A percentile compares a stretch with the other conserved stretches of the same genome.
These are phyloP conservation scores for Typhlichthys eigenmanni DNA, from an alignment of 2,797 vertebrate species.

Conservation along the genomic window DNA sequence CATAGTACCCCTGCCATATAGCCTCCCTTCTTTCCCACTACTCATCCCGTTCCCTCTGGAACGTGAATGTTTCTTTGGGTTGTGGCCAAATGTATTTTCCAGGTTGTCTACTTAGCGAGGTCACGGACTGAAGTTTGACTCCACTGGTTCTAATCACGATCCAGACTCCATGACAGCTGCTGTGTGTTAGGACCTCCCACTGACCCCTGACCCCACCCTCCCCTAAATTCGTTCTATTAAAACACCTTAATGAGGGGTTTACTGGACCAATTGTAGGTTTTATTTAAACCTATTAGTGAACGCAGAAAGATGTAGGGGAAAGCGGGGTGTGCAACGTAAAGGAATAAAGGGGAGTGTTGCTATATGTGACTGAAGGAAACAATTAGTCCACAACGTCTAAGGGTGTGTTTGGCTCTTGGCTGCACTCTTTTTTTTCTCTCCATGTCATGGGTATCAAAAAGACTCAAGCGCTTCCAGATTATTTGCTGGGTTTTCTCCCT, in stretches of 20 bases:
- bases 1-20: constrained; percentile 19
- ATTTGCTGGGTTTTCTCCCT: constrained; percentile 57
- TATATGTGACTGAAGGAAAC: constrained; percentile 82
- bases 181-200: constrained; percentile 81
- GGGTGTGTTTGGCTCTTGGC: constrained; percentile 72
- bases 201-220: constrained; percentile 80
- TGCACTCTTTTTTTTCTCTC: constrained; percentile 62
- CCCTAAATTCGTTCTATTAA: constrained; percentile 89
- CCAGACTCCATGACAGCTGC: constrained; percentile 77
- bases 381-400: constrained; percentile 79
- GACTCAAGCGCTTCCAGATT: constrained; percentile 79
- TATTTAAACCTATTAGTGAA: constrained; percentile 87
- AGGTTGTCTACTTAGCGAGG: constrained; percentile 78
- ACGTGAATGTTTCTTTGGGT: constrained; percentile 55
- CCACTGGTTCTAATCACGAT: constrained; percentile 77
- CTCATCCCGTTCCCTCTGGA: constrained; percentile 38
- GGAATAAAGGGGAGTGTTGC: constrained; percentile 38
- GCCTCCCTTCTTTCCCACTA: constrained; percentile 3
- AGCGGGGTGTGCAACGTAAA: neutral
- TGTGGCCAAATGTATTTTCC: constrained; percentile 77
- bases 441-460: constrained; percentile 65
- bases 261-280: constrained; percentile 88
- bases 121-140: constrained; percentile 71
- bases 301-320: constrained; percentile 46
- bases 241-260: constrained; percentile 91